Conservation (phyloP, 2,113 vertebrate genomes). For the Tachysurus fulvidraco region DNA sequence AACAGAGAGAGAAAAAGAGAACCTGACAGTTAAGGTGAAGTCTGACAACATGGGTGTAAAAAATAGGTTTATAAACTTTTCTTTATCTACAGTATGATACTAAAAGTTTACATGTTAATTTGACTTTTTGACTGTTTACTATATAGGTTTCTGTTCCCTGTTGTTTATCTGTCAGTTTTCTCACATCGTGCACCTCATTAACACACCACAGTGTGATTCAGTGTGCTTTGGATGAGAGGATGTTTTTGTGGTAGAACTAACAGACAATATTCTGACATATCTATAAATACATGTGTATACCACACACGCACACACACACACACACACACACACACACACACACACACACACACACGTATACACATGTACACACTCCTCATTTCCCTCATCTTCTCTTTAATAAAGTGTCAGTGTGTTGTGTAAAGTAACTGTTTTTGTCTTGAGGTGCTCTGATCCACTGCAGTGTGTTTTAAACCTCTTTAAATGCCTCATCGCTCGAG, state of each 20-base stretch:
- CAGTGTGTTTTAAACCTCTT: background rate
- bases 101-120: background rate
- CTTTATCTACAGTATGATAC: background rate
- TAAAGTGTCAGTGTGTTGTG: background rate
- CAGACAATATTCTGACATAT: background rate
- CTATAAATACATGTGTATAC: constrained; percentile 6
- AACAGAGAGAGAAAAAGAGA: background rate
- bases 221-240: background rate
- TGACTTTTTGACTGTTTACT: background rate
- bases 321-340: background rate
- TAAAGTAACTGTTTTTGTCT: background rate
- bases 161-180: background rate
- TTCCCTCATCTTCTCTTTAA: background rate
- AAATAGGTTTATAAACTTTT: background rate
- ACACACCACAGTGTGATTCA: background rate
- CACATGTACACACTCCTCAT: no score
- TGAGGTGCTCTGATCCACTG: background rate
- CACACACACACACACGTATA: background rate
- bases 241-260: background rate
- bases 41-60: background rate
- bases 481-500: background rate
- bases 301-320: background rate
- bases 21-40: constrained; percentile 5
- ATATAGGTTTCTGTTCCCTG: background rate
- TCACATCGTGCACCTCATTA: background rate